phyloP scores from a whole-genome alignment of 1,140 invertebrate species.

The Monochamus saltuarius region DNA sequence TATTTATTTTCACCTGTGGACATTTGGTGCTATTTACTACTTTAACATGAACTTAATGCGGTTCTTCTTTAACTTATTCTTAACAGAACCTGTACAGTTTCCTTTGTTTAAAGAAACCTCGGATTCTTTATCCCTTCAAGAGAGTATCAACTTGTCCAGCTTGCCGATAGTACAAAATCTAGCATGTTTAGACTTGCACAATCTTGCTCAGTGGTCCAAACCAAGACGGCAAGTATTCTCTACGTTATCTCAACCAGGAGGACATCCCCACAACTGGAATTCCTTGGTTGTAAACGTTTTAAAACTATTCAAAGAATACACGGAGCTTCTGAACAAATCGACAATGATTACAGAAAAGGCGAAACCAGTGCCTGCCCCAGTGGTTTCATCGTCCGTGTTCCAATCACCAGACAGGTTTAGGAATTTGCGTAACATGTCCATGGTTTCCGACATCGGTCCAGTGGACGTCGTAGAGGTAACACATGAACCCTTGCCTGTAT shows the following conservation, averaged over 20 bases:
- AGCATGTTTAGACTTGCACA: constrained; percentile 67
- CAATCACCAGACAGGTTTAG: constrained; percentile 27
- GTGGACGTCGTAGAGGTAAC: constrained; percentile 25
- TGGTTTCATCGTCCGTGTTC: not conserved
- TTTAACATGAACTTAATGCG: constrained; percentile 68
- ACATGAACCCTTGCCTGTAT: constrained; percentile 13
- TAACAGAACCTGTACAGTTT: constrained; percentile 68
- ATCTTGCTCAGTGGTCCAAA: constrained; percentile 60
- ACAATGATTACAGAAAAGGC: constrained; percentile 49
- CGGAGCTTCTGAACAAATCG: constrained; percentile 59
- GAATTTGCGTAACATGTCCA: constrained; percentile 41
- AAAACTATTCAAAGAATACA: constrained; percentile 62
- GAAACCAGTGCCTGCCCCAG: constrained; percentile 17
- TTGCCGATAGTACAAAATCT: constrained; percentile 69
- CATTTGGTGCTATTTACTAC: constrained; percentile 66
- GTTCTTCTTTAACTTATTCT: constrained; percentile 66
- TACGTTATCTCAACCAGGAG: constrained; percentile 72
- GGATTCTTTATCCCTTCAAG: constrained; percentile 51
- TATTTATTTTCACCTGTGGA: constrained; percentile 66
- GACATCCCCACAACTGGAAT: constrained; percentile 80
- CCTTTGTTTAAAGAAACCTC: constrained; percentile 53
- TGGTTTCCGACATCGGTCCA: constrained; percentile 7
- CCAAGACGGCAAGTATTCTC: constrained; percentile 63
- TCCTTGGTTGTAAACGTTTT: constrained; percentile 63
- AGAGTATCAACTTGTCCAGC: constrained; percentile 59